These are phyloP conservation scores for Sisor rabdophorus DNA, from an alignment of 2,113 vertebrate species.

Conservation along the genomic window DNA sequence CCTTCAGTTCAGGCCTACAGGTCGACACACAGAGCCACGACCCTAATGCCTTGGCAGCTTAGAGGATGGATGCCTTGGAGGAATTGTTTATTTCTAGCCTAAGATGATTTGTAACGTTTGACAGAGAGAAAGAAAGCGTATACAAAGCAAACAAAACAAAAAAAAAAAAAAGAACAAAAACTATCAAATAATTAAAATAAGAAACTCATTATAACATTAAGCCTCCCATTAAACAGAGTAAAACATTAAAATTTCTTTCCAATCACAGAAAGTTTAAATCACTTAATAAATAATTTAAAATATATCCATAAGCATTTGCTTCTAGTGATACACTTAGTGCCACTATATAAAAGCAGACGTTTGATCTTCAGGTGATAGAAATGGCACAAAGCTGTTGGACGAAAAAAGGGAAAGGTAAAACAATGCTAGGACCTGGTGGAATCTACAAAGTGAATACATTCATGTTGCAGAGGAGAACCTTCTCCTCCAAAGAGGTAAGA, in stretches of 20 bases:
- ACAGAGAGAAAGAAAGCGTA: neutral
- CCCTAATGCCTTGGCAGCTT: neutral
- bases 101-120: neutral
- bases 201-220: constrained; percentile 33
- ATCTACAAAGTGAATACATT: constrained; percentile 76
- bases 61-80: neutral
- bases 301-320: constrained; percentile 19
- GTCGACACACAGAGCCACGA: neutral
- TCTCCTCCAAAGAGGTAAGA: constrained; percentile 65
- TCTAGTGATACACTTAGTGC: constrained; percentile 41
- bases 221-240: constrained; percentile 44
- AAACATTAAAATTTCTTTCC: constrained; percentile 27
- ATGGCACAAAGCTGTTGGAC: constrained; percentile 27
- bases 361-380: constrained; percentile 15
- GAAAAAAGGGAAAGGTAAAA: constrained; percentile 55
- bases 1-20: constrained; percentile 13
- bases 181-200: neutral
- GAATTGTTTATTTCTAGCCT: neutral
- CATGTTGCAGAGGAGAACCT: constrained; percentile 60
- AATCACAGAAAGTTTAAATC: constrained; percentile 26
- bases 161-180: neutral
- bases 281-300: constrained; percentile 67
- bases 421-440: constrained; percentile 62
- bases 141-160: neutral
- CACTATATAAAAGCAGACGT: constrained; percentile 30